phyloP scores from a whole-genome alignment of 2,888 invertebrate species.

The Antitype chi region DNA sequence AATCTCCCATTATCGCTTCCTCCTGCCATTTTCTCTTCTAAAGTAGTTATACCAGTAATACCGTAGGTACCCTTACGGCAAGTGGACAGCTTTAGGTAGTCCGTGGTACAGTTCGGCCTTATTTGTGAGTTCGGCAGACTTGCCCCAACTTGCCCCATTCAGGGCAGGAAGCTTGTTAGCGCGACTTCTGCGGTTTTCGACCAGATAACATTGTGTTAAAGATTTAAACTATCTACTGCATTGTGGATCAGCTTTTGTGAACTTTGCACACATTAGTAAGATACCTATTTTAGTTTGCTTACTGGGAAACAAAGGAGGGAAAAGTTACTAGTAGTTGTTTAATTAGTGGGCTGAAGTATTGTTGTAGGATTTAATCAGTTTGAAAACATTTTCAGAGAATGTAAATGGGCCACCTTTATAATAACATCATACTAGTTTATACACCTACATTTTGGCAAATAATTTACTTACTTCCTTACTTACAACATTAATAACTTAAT shows the following conservation, averaged over 20 bases:
- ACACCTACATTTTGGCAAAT: no score
- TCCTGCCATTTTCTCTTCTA: slow-evolving; percentile 35
- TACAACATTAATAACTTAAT: not conserved
- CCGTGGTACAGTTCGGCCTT: slow-evolving; percentile 69
- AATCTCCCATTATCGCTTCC: slow-evolving; percentile 14
- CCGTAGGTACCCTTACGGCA: slow-evolving; percentile 46
- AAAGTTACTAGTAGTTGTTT: slow-evolving; percentile 6
- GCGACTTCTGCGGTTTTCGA: slow-evolving; percentile 82
- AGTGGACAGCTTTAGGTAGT: slow-evolving; percentile 74
- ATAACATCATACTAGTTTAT: no score
- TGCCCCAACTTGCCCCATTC: slow-evolving; percentile 78
- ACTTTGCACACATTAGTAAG: slow-evolving; percentile 46
- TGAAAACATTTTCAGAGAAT: not conserved
- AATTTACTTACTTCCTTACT: no score
- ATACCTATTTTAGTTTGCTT: slow-evolving; percentile 12
- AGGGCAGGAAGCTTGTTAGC: slow-evolving; percentile 84
- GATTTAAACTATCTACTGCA: slow-evolving; percentile 78
- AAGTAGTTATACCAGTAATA: slow-evolving; percentile 27
- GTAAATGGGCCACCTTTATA: no score
- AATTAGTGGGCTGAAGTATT: slow-evolving; percentile 17
- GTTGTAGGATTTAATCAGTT: slow-evolving; percentile 6
- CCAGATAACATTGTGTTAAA: slow-evolving; percentile 84
- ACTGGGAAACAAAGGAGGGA: slow-evolving; percentile 24
- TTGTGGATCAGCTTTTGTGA: slow-evolving; percentile 45
- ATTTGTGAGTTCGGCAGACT: slow-evolving; percentile 80